Base-by-base conservation (phyloP, 2,888 invertebrate species). In the Megalurothrips usitatus region DNA sequence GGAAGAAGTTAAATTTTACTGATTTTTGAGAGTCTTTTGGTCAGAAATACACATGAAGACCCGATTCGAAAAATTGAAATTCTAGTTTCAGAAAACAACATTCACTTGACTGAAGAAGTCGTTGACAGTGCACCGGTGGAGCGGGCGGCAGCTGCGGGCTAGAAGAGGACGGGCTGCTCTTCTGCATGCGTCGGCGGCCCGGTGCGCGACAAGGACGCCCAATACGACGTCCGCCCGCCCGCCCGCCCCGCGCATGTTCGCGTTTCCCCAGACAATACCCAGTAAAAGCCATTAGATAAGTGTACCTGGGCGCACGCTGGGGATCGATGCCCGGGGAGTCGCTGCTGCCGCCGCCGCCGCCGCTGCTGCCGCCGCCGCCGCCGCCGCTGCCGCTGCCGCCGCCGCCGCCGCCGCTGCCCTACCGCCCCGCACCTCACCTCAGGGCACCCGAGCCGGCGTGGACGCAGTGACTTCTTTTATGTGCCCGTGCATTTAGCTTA, bases 201-300 rank as follows among this genome's bases (percentile, higher is more conserved):
- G 11, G 58, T 6, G 6, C 58, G 14, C 19, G 58, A 19, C 17
- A 17, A 58, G 58, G 19, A 14, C 58, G 52, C 52, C 52, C 49
- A 9, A 11, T 12, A 11, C 49, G 6, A 19, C 58, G 1, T 19
- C 52, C 14, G 14, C 8, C 52, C 17, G 52, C 52, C 14, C 52
- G 19, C 2, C 10, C 52, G 58, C 58, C 14, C 14, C 58, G 58
- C n/a, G n/a, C n/a, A n/a, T 58, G 58, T 26, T 23, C 68, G 26
- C 68, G 68, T 75, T 68, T 75, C 68, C 68, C 68, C 68, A 75
- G 68, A 75, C 68, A 75, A 75, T 75, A 26, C 68, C 68, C 68
- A 75, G 68, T 75, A 75, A 75, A 75, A 75, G 68, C 68, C 68
- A 75, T 75, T 75, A 75, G 68, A 75, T 75, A 75, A 75, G 68